phyloP scores from a whole-genome alignment of 2,797 vertebrate species.

The Babyrousa celebensis region DNA sequence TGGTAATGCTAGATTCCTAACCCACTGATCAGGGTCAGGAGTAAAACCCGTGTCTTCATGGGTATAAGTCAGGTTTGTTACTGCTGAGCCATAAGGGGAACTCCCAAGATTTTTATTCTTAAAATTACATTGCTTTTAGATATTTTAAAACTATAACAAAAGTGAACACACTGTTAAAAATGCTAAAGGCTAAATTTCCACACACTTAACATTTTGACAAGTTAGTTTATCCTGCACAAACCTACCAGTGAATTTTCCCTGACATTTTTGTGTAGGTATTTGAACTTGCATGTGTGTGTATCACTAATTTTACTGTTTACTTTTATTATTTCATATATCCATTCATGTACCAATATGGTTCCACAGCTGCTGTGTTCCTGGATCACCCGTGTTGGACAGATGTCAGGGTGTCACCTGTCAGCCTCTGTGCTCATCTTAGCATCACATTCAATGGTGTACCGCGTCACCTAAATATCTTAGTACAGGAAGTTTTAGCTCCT shows the following conservation, averaged over 20 bases:
- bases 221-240: neutral
- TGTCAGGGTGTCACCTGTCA: neutral
- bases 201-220: neutral
- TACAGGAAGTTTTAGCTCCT: neutral
- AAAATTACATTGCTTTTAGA: conserved; percentile 21
- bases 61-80: too few species aligned
- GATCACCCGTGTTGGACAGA: neutral
- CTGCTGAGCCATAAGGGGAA: too few species aligned
- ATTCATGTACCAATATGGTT: neutral
- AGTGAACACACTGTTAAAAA: neutral
- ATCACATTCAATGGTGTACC: neutral
- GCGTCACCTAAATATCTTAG: neutral
- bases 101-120: neutral
- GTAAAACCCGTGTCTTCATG: too few species aligned
- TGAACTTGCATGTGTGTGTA: neutral
- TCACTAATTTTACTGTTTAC: neutral
- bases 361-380: neutral
- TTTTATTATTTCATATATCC: neutral
- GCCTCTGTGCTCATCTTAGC: neutral
- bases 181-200: neutral
- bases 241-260: conserved; percentile 12
- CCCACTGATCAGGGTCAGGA: too few species aligned
- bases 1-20: too few species aligned
- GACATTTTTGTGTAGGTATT: neutral
- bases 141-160: conserved; percentile 50